Percentiles rank a stretch among this genome's conserved stretches.
These are phyloP conservation scores for Zhengitettix transpicula DNA, from an alignment of 2,888 invertebrate genomes.

Conservation along the genomic window DNA sequence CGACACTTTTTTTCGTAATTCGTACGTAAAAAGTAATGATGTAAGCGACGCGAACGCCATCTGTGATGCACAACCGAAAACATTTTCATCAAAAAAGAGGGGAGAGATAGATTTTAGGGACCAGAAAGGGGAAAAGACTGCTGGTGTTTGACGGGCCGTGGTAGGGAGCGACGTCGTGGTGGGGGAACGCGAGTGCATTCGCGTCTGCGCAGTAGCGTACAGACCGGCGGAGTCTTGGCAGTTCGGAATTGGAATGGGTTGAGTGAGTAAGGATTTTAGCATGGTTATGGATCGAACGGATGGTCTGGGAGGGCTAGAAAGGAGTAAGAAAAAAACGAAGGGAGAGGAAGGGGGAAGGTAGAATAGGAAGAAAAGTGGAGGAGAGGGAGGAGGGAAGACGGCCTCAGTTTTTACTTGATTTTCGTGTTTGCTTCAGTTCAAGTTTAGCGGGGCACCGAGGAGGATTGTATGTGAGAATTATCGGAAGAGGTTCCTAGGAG, in stretches of 20 bases:
- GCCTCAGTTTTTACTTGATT: slow-evolving; percentile 9
- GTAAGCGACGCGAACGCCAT: slow-evolving; percentile 5
- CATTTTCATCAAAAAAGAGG: slow-evolving; percentile 4
- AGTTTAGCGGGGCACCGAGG: slow-evolving; percentile 6
- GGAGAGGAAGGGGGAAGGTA: slow-evolving; percentile 2
- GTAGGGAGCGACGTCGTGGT: not conserved
- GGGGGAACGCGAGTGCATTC: not conserved
- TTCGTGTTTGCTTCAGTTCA: slow-evolving; percentile 10
- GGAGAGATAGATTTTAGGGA: slow-evolving; percentile 6
- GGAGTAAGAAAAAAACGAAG: not conserved
- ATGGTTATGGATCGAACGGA: slow-evolving; percentile 9
- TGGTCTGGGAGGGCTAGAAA: slow-evolving; percentile 3
- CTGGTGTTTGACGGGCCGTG: not conserved
- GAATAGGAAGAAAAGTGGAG: slow-evolving; percentile 4
- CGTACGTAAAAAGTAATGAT: not conserved
- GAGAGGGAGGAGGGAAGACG: slow-evolving; percentile 1
- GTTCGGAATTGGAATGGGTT: slow-evolving; percentile 10
- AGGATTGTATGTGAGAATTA: not conserved
- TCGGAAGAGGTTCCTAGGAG: not conserved
- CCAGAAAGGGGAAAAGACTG: not conserved
- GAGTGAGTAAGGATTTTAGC: slow-evolving; percentile 2
- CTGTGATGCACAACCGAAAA: slow-evolving; percentile 4
- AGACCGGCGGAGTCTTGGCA: not conserved
- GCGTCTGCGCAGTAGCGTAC: not conserved
- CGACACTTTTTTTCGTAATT: not conserved